Evolutionary conservation across 2,888 invertebrate species (phyloP).

Genomic region (Dryomyza anilis): DNA sequence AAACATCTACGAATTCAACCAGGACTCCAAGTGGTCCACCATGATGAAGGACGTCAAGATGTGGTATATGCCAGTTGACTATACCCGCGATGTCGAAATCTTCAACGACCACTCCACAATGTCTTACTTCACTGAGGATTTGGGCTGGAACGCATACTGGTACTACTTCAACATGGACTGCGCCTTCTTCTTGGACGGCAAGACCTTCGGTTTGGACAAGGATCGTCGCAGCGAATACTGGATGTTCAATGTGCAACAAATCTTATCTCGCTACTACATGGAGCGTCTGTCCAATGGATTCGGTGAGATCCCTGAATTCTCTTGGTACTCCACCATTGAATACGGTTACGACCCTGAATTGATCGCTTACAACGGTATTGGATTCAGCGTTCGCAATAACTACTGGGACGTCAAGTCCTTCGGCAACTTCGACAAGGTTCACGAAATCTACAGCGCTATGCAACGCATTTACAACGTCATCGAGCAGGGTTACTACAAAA

Average conservation of each 20-base stretch:
- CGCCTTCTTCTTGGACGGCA: conserved; percentile 68
- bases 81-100: conserved; percentile 62
- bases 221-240: conserved; percentile 69
- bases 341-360: conserved; percentile 69
- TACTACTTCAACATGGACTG: conserved; percentile 67
- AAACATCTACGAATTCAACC: conserved; percentile 36
- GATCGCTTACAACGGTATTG: conserved; percentile 68
- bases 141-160: conserved; percentile 69
- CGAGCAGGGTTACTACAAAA: conserved; percentile 60
- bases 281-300: conserved; percentile 74
- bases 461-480: conserved; percentile 62
- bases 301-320: conserved; percentile 67
- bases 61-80: conserved; percentile 62
- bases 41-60: conserved; percentile 41
- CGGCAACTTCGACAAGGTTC: conserved; percentile 45
- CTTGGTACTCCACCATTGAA: conserved; percentile 63
- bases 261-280: conserved; percentile 74
- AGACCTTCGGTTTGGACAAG: conserved; percentile 62
- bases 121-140: conserved; percentile 74
- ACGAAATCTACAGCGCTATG: conserved; percentile 43
- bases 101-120: conserved; percentile 65
- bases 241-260: conserved; percentile 70
- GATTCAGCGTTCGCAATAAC: conserved; percentile 68
- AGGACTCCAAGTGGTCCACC: conserved; percentile 34
- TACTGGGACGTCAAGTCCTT: conserved; percentile 62